phyloP scores from a whole-genome alignment of 2,888 invertebrate genomes.

The Callinectes sapidus region DNA sequence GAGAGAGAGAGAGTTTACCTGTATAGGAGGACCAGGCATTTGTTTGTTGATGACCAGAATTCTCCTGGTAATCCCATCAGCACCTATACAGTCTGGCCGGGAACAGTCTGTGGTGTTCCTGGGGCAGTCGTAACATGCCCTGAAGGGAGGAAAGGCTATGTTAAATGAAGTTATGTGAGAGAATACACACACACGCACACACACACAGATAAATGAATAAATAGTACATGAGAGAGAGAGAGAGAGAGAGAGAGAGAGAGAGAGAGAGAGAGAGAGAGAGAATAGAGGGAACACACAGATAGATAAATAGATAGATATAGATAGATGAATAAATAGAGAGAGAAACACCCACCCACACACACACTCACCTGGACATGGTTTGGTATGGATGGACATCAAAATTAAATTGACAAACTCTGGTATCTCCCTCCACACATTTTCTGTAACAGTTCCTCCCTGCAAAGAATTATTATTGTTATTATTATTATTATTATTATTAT shows the following conservation, averaged over 20 bases:
- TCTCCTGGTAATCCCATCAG: conserved; percentile 75
- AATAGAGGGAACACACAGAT: not conserved
- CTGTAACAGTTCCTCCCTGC: conserved; percentile 64
- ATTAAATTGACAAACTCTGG: conserved; percentile 59
- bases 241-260: too few species aligned
- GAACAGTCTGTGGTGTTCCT: conserved; percentile 74
- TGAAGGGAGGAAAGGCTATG: not conserved
- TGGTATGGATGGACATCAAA: conserved; percentile 70
- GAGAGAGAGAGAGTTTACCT: conserved; percentile 73
- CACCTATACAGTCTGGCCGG: conserved; percentile 75
- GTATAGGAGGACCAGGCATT: conserved; percentile 75
- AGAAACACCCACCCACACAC: not conserved
- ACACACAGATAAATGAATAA: not conserved
- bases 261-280: too few species aligned
- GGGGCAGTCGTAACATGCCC: conserved; percentile 75
- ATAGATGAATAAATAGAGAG: not conserved
- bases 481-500: not conserved
- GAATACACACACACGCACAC: not conserved
- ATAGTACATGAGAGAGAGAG: not conserved
- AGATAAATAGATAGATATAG: not conserved
- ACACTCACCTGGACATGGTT: conserved; percentile 69
- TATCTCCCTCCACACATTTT: conserved; percentile 57
- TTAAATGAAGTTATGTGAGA: not conserved
- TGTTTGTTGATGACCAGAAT: conserved; percentile 75
- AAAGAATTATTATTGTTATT: too few species aligned